Evolutionary conservation across 2,888 invertebrate species (phyloP).

Genomic region (Synanthedon myopaeformis): DNA sequence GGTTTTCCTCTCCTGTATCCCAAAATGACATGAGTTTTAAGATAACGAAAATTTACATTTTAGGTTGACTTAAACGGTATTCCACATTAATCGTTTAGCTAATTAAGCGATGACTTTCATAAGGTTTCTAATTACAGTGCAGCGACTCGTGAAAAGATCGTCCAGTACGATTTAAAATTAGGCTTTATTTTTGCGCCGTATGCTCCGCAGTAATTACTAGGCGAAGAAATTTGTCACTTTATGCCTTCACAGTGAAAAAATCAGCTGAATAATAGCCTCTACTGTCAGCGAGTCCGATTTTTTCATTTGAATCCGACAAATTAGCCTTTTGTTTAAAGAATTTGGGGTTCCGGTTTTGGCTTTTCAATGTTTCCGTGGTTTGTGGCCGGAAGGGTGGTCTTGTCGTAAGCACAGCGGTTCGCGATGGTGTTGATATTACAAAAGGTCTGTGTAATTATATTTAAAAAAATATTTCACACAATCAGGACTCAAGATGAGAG

Average conservation of each 20-base stretch:
- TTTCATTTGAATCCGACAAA: constrained; percentile 23
- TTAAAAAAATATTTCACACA: too few relatives aligned
- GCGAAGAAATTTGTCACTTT: constrained; percentile 22
- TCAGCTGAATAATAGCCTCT: constrained; percentile 16
- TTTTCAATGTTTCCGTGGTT: constrained; percentile 2
- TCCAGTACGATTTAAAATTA: constrained; percentile 15
- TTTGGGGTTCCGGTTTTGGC: constrained; percentile 6
- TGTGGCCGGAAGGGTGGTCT: neutral
- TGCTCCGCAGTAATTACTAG: constrained; percentile 15
- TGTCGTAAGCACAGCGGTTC: neutral
- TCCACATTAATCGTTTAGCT: neutral
- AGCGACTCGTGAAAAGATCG: constrained; percentile 13
- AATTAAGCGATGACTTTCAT: constrained; percentile 20
- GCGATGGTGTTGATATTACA: too few relatives aligned
- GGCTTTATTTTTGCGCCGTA: constrained; percentile 29
- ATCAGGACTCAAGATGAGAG: too few relatives aligned
- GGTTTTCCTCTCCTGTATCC: too few relatives aligned
- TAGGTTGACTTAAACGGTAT: too few relatives aligned
- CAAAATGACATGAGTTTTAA: too few relatives aligned
- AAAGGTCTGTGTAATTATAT: too few relatives aligned
- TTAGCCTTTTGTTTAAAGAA: constrained; percentile 32
- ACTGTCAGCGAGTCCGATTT: constrained; percentile 9
- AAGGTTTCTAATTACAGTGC: constrained; percentile 17
- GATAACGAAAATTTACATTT: too few relatives aligned
- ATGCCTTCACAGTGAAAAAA: constrained; percentile 18